Percentiles rank a stretch among this genome's conserved stretches.
These are phyloP conservation scores for Pammene aurita DNA, from an alignment of 2,888 invertebrate species.

Conservation along the genomic window DNA sequence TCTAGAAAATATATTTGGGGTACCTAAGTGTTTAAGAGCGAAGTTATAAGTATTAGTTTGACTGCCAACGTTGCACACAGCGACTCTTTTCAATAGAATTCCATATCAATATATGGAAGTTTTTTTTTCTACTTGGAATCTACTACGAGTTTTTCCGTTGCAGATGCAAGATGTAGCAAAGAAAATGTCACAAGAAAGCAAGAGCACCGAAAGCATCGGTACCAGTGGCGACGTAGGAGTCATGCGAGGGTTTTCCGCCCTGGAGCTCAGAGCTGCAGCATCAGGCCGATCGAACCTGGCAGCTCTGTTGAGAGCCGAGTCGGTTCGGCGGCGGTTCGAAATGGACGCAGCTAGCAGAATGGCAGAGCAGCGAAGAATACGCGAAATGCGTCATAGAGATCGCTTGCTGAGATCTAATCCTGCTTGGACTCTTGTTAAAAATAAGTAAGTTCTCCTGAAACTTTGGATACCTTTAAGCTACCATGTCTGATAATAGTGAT, in stretches of 20 bases:
- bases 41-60: too few relatives aligned
- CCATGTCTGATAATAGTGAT: too few relatives aligned
- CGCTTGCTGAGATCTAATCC: slow-evolving; percentile 85
- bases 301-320: slow-evolving; percentile 85
- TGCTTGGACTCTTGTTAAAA: slow-evolving; percentile 87
- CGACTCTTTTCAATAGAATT: too few relatives aligned
- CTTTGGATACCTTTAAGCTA: too few relatives aligned
- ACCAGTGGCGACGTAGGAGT: slow-evolving; percentile 55
- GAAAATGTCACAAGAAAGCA: slow-evolving; percentile 69
- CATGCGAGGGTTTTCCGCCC: slow-evolving; percentile 74
- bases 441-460: slow-evolving; percentile 67
- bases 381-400: slow-evolving; percentile 84
- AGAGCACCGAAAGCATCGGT: slow-evolving; percentile 61
- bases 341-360: slow-evolving; percentile 83
- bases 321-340: slow-evolving; percentile 85
- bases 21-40: too few relatives aligned
- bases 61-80: too few relatives aligned
- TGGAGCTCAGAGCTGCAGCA: slow-evolving; percentile 69
- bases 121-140: too few relatives aligned
- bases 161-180: slow-evolving; percentile 72
- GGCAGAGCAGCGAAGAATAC: slow-evolving; percentile 83
- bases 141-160: slow-evolving; percentile 41
- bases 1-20: too few relatives aligned
- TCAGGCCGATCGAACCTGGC: slow-evolving; percentile 85
- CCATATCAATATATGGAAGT: too few relatives aligned